A percentile compares a stretch with the other conserved stretches of the same genome.
These are phyloP conservation scores for Sinocyclocheilus anophthalmus DNA, from an alignment of 2,113 vertebrate species.

Conservation along the genomic window DNA sequence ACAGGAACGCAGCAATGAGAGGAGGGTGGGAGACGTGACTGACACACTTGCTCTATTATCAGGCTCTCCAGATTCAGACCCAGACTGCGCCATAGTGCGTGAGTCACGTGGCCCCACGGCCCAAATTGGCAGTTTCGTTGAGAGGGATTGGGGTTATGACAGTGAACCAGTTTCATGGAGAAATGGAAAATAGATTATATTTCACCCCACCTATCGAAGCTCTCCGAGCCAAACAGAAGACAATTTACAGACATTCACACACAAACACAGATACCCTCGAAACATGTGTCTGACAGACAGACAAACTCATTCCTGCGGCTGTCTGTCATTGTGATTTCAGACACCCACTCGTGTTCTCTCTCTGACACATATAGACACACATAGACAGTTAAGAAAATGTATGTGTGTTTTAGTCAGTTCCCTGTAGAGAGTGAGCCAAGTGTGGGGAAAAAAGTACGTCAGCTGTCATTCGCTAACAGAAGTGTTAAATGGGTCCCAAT, in stretches of 20 bases:
- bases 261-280: slow-evolving; percentile 13
- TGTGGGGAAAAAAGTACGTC: background rate
- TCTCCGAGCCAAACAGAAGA: slow-evolving; percentile 38
- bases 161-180: slow-evolving; percentile 51
- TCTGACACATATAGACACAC: slow-evolving; percentile 23
- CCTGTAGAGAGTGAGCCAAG: background rate
- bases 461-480: background rate
- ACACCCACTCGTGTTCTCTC: slow-evolving; percentile 30
- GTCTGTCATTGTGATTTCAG: slow-evolving; percentile 26
- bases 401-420: background rate
- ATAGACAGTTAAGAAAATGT: slow-evolving; percentile 21
- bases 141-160: slow-evolving; percentile 52
- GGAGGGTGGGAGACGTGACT: slow-evolving; percentile 46
- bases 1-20: background rate
- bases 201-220: slow-evolving; percentile 49
- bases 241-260: slow-evolving; percentile 49
- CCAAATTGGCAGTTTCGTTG: slow-evolving; percentile 58
- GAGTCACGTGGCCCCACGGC: slow-evolving; percentile 47
- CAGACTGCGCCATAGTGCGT: slow-evolving; percentile 38
- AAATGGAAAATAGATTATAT: slow-evolving; percentile 57
- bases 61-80: slow-evolving; percentile 52
- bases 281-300: slow-evolving; percentile 19
- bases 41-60: slow-evolving; percentile 60
- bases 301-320: slow-evolving; percentile 5
- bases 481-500: slow-evolving; percentile 21